Evolutionary conservation across 1,140 invertebrate genomes (phyloP).

Genomic region (Brachionus rotundiformis): DNA sequence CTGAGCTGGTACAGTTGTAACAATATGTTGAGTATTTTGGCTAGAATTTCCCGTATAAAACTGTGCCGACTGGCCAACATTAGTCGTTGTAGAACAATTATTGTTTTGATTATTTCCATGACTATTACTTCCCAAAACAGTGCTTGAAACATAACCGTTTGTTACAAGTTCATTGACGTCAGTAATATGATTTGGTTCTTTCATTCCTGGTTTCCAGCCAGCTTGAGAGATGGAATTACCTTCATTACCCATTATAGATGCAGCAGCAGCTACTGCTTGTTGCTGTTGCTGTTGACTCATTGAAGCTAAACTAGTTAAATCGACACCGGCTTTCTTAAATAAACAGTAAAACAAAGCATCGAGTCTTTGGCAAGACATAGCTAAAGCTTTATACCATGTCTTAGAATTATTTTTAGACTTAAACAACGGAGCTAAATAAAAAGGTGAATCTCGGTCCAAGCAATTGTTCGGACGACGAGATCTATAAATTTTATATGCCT

Average conservation of each 20-base stretch:
- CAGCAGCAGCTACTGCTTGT: slow-evolving; percentile 42
- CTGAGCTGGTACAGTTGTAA: slow-evolving; percentile 45
- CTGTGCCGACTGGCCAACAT: background rate
- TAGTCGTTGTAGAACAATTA: background rate
- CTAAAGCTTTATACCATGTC: slow-evolving; percentile 43
- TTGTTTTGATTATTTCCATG: background rate
- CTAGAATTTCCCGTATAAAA: background rate
- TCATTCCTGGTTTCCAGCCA: slow-evolving; percentile 29
- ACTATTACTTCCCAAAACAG: background rate
- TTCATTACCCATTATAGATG: slow-evolving; percentile 38
- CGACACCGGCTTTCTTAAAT: slow-evolving; percentile 51
- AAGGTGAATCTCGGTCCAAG: background rate
- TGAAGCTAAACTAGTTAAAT: slow-evolving; percentile 37
- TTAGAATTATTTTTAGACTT: slow-evolving; percentile 43
- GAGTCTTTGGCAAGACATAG: slow-evolving; percentile 41
- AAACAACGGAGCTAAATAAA: slow-evolving; percentile 41
- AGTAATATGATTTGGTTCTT: slow-evolving; percentile 37
- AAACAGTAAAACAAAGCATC: slow-evolving; percentile 48
- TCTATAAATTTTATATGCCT: slow-evolving; percentile 38
- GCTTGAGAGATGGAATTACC: background rate
- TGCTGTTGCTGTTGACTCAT: slow-evolving; percentile 47
- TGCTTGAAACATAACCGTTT: background rate
- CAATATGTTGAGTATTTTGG: slow-evolving; percentile 35
- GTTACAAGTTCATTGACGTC: slow-evolving; percentile 43
- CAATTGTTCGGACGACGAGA: slow-evolving; percentile 39